These are phyloP conservation scores for Falco berigora DNA, from an alignment of 2,797 vertebrate genomes.

Conservation along the genomic window DNA sequence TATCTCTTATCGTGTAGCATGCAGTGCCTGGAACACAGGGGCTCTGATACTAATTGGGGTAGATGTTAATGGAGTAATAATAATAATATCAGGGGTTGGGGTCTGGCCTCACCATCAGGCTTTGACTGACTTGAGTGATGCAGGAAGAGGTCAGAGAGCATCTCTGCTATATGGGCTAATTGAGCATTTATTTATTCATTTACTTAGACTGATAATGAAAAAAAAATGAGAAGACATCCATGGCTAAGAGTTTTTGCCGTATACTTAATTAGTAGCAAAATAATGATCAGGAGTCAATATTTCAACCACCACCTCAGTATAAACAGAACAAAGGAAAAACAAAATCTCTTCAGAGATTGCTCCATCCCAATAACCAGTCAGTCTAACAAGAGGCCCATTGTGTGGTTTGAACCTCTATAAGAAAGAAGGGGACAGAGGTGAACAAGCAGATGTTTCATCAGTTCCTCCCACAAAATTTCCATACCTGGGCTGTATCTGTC, in stretches of 20 bases:
- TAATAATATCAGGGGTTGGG: background rate
- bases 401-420: background rate
- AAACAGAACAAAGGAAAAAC: background rate
- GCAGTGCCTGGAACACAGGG: background rate
- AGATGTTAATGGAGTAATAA: background rate
- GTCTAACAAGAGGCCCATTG: background rate
- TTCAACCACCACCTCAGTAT: background rate
- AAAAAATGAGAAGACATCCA: background rate
- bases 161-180: background rate
- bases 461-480: background rate
- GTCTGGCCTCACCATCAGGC: background rate
- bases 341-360: background rate
- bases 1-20: background rate
- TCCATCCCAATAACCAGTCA: background rate
- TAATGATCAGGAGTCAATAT: background rate
- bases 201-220: background rate
- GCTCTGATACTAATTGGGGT: background rate
- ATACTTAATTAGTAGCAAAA: background rate
- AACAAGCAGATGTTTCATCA: background rate
- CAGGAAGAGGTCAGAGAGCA: background rate
- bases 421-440: background rate
- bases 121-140: background rate
- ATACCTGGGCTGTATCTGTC: background rate
- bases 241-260: background rate
- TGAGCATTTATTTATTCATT: background rate